Base-by-base conservation (phyloP, 1,140 invertebrate genomes). In the Drosophila saltans region DNA sequence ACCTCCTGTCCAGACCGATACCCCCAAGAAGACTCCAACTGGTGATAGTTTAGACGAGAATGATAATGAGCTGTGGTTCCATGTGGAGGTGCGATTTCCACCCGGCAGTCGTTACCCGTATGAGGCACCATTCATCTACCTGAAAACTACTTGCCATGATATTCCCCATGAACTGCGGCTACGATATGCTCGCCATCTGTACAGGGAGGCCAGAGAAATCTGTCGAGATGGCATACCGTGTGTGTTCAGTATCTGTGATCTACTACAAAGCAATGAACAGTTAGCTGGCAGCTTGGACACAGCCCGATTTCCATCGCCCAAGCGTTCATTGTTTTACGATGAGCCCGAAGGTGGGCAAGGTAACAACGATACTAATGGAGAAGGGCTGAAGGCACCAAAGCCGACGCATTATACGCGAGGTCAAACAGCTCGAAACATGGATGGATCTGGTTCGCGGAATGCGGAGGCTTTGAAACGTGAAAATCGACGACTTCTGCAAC, bases 71-170 rank as follows among this genome's bases (percentile, higher is more conserved):
- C 79, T 91, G 36, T 91, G 81, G 80, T 92, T 91, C 58, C 96
- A 95, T 92, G 93, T 97, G 81, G 96, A 96, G 94, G 94, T 97
- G 83, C 93, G 96, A 80, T 96, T 97, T 93, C 94, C 95, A 5
- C 92, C 94, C 71, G 93, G 94, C 91, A 94, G 93, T 61, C 93
- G 94, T 75, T 97, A 96, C 92, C 96, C 96, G 1, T 95, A 94
- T 85, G 94, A 96, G 93, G 93, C 95, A 1, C 95, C 96, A 6
- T 93, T 94, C 78, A 92, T 96, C 81, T 95, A 95, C 91, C 91
- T 96, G 80, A 95, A 95, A 93, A 93, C 94, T 43, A 92, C 92
- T 60, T 93, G 92, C 30, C 92, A 91, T 58, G 91, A 93, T 41
- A 94, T 95, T 82, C 95, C 95, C 28, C 93, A 93, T 41, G 90